These are phyloP conservation scores for Eublepharis macularius DNA, from an alignment of 2,113 vertebrate genomes.

Conservation along the genomic window DNA sequence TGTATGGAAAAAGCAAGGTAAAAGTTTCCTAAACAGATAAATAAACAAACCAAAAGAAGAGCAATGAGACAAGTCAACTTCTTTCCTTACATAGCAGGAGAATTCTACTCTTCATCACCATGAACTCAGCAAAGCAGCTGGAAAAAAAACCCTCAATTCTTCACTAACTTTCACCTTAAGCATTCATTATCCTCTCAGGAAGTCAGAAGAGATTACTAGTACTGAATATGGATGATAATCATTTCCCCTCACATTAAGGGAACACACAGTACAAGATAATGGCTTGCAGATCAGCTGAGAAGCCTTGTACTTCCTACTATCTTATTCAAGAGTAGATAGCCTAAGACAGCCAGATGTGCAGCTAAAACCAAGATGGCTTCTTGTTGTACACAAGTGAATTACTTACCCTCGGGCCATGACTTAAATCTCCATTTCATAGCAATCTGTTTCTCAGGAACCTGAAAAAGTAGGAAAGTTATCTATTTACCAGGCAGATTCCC, in stretches of 20 bases:
- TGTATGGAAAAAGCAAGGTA: too few species aligned
- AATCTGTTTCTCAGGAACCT: conserved; percentile 88
- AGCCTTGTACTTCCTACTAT: not conserved
- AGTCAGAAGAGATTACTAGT: not conserved
- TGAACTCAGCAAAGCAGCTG: not conserved
- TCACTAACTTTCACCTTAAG: not conserved
- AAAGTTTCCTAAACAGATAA: too few species aligned
- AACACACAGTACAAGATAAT: not conserved
- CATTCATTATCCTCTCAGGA: not conserved
- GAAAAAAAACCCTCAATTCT: too few species aligned
- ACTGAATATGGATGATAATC: not conserved
- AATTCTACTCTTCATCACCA: not conserved
- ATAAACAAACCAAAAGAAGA: too few species aligned
- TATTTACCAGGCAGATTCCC: not conserved
- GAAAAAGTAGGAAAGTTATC: conserved; percentile 22
- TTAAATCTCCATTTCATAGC: conserved; percentile 94
- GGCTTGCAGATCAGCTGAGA: not conserved
- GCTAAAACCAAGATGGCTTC: not conserved
- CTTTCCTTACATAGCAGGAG: not conserved
- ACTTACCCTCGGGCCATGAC: conserved; percentile 90
- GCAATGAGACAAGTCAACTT: conserved; percentile 1
- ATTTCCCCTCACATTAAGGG: not conserved
- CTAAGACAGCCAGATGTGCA: not conserved
- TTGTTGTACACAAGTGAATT: not conserved
- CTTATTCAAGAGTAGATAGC: not conserved